Base-by-base conservation (phyloP, 2,888 invertebrate genomes). In the Gymnocheta viridis region DNA sequence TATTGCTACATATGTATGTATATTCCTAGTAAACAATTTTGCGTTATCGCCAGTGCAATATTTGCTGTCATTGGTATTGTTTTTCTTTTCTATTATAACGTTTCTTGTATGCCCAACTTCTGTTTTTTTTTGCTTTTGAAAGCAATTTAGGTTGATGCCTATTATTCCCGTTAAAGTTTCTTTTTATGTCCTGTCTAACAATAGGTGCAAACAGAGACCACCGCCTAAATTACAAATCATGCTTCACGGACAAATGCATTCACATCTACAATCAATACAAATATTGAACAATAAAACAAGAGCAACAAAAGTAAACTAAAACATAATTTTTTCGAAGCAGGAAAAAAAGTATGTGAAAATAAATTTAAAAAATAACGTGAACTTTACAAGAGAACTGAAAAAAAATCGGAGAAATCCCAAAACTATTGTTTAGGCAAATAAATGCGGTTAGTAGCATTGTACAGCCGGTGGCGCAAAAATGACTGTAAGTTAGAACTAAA, bases 141-240 rank as follows among this genome's bases (percentile, higher is more conserved):
- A 54, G 58, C 35, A 67, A 51, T 78, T 56, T 62, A 19, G 51
- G 9, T 54, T 64, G 41, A n/a, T 62, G 70, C 7, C 67, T 44
- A 51, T 69, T 69, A 41, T 35, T 54, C 14, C 29, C 60, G 49
- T 38, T 19, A 64, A 49, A 56, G 4, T 14, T 17, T 54, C 24
- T 17, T 44, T 38, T 17, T 66, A 58, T 66, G 19, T 35, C 17
- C 58, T 47, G 47, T 54, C n/a, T 58, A 77, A 76, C 73, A 82
- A 78, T 56, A 60, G 60, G 60, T 62, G 82, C 78, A 78, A 78
- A 78, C 73, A 78, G 67, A 78, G 82, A 49, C 44, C 73, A 49
- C 44, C 73, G 67, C 24, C 69, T 56, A 38, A 82, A 70, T 64
- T 58, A 56, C 58, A 66, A 70, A 72, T 82, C 72, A 72, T 66